These are phyloP conservation scores for Anthoptus insignis DNA, from an alignment of 2,888 invertebrate genomes.

Conservation along the genomic window DNA sequence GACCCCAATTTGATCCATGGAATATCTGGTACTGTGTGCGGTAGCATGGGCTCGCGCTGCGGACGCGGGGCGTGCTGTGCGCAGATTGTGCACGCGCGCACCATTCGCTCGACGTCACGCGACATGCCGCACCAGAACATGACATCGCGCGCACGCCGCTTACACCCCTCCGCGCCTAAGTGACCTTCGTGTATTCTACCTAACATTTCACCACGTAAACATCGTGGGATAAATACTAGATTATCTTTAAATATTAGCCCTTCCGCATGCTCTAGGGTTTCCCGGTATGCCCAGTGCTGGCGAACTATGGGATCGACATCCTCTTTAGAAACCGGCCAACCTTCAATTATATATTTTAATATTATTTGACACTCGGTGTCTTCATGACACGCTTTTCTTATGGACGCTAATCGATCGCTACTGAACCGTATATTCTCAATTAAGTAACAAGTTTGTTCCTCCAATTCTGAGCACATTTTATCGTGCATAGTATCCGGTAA, in stretches of 20 bases:
- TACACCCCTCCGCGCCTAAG: not conserved
- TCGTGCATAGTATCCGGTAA: not conserved
- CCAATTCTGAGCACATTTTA: not conserved
- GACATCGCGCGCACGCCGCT: not conserved
- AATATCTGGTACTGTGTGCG: not conserved
- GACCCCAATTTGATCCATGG: not conserved
- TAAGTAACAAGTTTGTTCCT: not conserved
- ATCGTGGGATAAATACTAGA: not conserved
- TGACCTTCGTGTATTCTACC: not conserved
- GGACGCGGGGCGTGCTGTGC: not conserved
- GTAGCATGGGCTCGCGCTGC: not conserved
- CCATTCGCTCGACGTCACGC: not conserved
- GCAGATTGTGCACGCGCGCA: not conserved
- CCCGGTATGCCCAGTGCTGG: not conserved
- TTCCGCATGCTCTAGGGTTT: not conserved
- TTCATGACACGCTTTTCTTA: no score
- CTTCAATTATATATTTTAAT: constrained; percentile 3
- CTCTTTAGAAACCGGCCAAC: not conserved
- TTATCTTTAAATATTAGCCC: not conserved
- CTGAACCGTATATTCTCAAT: not conserved
- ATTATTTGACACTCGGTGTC: not conserved
- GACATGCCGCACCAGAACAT: not conserved
- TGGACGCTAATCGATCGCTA: not conserved
- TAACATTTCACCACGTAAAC: no score
- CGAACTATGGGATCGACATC: no score